Conservation (phyloP, 2,797 vertebrate genomes). For the Poecile montanus region DNA sequence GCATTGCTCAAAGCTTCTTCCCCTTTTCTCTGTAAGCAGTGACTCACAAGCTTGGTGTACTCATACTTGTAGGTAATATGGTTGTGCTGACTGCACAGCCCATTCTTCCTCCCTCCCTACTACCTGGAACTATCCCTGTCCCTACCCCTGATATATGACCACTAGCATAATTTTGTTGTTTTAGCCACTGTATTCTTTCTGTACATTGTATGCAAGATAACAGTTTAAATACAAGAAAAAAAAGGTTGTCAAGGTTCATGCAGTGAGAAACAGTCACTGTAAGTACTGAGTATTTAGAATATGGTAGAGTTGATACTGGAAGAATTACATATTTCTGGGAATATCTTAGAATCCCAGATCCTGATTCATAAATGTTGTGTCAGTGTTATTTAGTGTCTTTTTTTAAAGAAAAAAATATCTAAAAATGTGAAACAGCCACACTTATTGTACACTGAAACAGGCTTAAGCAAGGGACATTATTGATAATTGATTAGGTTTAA, state of each 20-base stretch:
- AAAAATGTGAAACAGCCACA: background rate
- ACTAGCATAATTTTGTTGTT: background rate
- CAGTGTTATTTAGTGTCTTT: background rate
- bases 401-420: background rate
- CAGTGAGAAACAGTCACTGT: background rate
- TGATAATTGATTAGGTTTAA: constrained; percentile 30
- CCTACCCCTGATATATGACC: background rate
- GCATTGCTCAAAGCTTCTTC: background rate
- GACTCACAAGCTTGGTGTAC: background rate
- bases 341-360: background rate
- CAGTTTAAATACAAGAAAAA: background rate
- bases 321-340: background rate
- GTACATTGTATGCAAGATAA: background rate
- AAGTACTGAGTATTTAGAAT: background rate
- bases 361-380: background rate
- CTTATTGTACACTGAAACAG: background rate
- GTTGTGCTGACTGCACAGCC: background rate
- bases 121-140: background rate
- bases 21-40: background rate
- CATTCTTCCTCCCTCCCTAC: background rate
- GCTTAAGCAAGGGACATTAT: background rate
- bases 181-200: background rate
- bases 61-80: background rate
- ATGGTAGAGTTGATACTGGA: background rate
- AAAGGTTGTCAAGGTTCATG: background rate